Evolutionary conservation across 53 echinoderm and acorn worm species (phyloP).

Genomic region (Pentamera pediparva): DNA sequence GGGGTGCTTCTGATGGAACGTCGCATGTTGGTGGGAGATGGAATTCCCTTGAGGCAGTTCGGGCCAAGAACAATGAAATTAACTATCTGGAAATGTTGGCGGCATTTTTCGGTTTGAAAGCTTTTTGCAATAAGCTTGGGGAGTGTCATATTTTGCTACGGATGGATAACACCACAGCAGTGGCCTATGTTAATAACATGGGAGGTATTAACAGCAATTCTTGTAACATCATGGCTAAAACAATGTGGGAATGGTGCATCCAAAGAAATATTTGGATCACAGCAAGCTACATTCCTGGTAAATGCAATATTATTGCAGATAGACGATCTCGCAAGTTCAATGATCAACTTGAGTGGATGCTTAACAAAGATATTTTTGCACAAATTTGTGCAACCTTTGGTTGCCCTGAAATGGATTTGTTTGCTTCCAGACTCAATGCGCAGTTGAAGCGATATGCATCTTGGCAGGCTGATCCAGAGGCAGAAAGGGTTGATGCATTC

Average conservation of each 20-base stretch:
- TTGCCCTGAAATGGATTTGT: conserved; percentile 42
- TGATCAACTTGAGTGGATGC: conserved; percentile 53
- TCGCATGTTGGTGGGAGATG: conserved; percentile 41
- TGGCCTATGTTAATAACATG: conserved; percentile 62
- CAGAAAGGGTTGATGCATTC: conserved; percentile 51
- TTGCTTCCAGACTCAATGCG: conserved; percentile 52
- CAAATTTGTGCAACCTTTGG: conserved; percentile 2
- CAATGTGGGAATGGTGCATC: conserved; percentile 52
- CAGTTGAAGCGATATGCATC: conserved; percentile 45
- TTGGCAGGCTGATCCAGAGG: conserved; percentile 54
- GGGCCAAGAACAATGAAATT: conserved; percentile 25
- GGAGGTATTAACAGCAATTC: conserved; percentile 36
- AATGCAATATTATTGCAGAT: conserved; percentile 37
- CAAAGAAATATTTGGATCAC: conserved; percentile 48
- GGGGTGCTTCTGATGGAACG: conserved; percentile 32
- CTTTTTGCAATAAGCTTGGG: conserved; percentile 32
- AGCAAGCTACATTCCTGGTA: conserved; percentile 50
- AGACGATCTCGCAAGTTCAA: conserved; percentile 35
- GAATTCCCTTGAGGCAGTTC: conserved; percentile 17
- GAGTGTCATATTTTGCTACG: conserved; percentile 38
- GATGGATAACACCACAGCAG: conserved; percentile 65
- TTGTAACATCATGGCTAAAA: conserved; percentile 33
- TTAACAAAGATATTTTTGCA: conserved; percentile 30
- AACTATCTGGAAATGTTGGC: conserved; percentile 52
- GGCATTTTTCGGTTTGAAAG: conserved; percentile 36